Percentiles rank a stretch among this genome's conserved stretches.
phyloP scores from a whole-genome alignment of 2,888 invertebrate genomes.

The Pelosia muscerda region DNA sequence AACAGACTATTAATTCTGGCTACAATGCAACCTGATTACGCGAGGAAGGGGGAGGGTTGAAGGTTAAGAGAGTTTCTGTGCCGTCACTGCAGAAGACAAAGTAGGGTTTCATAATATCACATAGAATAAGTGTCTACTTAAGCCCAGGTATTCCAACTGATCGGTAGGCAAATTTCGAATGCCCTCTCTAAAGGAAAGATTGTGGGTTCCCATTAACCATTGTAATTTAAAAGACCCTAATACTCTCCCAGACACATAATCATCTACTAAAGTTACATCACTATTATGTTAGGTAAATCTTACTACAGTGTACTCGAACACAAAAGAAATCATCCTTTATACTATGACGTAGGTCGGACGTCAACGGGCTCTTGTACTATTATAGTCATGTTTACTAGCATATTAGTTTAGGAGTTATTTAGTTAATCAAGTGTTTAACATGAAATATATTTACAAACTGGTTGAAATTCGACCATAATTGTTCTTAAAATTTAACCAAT shows the following conservation, averaged over 20 bases:
- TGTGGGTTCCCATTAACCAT: too few relatives aligned
- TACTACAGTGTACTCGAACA: background rate
- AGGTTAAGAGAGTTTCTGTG: too few relatives aligned
- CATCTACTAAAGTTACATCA: background rate
- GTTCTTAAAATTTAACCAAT: background rate
- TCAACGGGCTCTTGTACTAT: background rate
- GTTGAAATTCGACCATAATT: background rate
- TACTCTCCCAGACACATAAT: background rate
- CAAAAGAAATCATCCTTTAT: background rate
- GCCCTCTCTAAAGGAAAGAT: too few relatives aligned
- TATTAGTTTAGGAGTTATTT: background rate
- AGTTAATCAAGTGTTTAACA: background rate
- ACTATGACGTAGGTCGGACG: background rate
- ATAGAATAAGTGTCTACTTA: too few relatives aligned
- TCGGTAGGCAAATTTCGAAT: too few relatives aligned
- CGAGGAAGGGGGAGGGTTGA: too few relatives aligned
- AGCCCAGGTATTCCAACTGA: too few relatives aligned
- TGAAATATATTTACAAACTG: background rate
- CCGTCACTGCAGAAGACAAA: too few relatives aligned
- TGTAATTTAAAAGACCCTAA: too few relatives aligned
- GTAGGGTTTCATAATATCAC: too few relatives aligned
- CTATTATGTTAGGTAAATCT: background rate
- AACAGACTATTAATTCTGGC: slow-evolving; percentile 55
- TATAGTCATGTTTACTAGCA: background rate
- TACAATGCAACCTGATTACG: slow-evolving; percentile 53